phyloP scores from a whole-genome alignment of 2,113 vertebrate species.

The Oryctolagus cuniculus region DNA sequence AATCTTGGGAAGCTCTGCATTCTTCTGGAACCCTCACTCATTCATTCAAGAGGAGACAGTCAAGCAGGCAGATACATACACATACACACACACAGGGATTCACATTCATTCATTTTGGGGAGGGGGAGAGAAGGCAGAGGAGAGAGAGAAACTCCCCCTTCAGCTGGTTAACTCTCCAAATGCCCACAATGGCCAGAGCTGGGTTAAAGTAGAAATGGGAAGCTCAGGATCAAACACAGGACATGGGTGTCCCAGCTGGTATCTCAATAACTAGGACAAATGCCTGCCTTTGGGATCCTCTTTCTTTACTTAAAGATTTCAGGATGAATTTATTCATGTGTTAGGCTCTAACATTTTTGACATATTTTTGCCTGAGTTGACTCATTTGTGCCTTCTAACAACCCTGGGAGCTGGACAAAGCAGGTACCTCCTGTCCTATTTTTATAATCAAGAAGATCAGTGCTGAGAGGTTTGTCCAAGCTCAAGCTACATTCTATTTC shows the following conservation, averaged over 20 bases:
- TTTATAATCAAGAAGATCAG: neutral
- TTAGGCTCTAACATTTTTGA: neutral
- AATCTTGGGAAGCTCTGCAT: neutral
- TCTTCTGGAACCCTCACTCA: neutral
- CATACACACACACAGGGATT: no score
- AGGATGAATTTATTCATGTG: neutral
- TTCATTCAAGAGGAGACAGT: no score
- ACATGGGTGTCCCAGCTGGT: no score
- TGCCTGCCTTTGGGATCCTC: neutral
- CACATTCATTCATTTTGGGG: no score
- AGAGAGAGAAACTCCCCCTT: no score
- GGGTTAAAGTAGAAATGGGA: no score
- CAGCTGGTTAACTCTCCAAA: no score
- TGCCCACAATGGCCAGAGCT: no score
- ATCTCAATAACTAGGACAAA: no score
- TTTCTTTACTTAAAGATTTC: neutral
- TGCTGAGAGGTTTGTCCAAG: neutral
- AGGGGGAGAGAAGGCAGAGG: no score
- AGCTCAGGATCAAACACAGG: no score
- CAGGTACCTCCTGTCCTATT: neutral
- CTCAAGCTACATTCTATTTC: neutral
- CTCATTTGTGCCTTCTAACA: neutral
- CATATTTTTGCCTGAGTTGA: neutral
- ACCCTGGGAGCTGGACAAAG: neutral
- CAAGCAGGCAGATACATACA: no score